A percentile compares a stretch with the other conserved stretches of the same genome.
These are phyloP conservation scores for Endotricha flammealis DNA, from an alignment of 2,888 invertebrate species.

Conservation along the genomic window DNA sequence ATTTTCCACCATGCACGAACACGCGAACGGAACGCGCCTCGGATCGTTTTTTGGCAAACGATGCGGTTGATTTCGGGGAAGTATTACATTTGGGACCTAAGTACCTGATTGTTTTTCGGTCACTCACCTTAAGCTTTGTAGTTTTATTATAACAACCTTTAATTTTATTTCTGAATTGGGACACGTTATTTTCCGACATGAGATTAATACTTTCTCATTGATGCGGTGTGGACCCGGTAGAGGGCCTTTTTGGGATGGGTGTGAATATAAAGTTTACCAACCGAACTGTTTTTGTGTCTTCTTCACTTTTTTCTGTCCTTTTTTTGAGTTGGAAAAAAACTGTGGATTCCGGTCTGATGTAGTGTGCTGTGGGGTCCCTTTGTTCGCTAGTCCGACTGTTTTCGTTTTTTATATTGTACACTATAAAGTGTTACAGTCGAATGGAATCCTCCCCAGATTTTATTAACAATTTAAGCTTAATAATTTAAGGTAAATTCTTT, in stretches of 20 bases:
- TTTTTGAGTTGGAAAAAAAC: too few species aligned
- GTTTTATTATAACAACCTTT: conserved; percentile 48
- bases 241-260: not conserved
- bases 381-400: too few species aligned
- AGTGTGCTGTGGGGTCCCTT: too few species aligned
- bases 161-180: conserved; percentile 45
- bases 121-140: conserved; percentile 56
- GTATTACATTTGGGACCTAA: conserved; percentile 67
- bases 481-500: too few species aligned
- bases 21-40: conserved; percentile 37
- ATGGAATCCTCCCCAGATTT: too few species aligned
- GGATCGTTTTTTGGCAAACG: conserved; percentile 65
- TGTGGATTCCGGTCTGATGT: too few species aligned
- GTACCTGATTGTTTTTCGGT: conserved; percentile 72
- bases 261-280: too few species aligned
- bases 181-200: conserved; percentile 26
- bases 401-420: too few species aligned
- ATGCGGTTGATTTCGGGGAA: conserved; percentile 63
- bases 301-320: too few species aligned
- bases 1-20: conserved; percentile 40
- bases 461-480: too few species aligned
- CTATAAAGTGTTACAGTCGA: too few species aligned
- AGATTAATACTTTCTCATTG: conserved; percentile 2
- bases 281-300: not conserved
- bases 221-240: conserved; percentile 1